Evolutionary conservation across 2,113 vertebrate species (phyloP).

Genomic region (Fulica atra): DNA sequence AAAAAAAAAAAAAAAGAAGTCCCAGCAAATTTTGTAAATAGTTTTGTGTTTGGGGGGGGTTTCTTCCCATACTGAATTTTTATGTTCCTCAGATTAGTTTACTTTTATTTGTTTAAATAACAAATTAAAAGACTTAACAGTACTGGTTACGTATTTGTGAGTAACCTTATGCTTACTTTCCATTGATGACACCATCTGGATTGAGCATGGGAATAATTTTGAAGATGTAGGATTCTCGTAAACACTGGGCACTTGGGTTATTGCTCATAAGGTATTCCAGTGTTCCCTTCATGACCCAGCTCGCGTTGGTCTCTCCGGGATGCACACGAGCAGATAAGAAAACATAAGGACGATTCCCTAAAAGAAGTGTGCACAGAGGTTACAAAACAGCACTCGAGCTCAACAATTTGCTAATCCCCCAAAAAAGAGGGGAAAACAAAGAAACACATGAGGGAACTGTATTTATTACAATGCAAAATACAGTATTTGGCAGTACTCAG

Average conservation of each 20-base stretch:
- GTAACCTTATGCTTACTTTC: constrained; percentile 86
- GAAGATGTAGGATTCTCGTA: constrained; percentile 95
- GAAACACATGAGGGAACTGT: neutral
- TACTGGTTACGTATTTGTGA: neutral
- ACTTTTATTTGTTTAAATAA: neutral
- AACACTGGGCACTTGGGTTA: constrained; percentile 85
- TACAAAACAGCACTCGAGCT: neutral
- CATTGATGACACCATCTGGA: constrained; percentile 97
- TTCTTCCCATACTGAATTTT: neutral
- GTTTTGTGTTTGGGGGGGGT: neutral
- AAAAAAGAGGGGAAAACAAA: too few species aligned
- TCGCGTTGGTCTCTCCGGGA: constrained; percentile 97
- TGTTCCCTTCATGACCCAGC: constrained; percentile 99
- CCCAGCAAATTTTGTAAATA: neutral
- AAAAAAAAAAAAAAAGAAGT: neutral
- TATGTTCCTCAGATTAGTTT: neutral
- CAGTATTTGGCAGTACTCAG: neutral
- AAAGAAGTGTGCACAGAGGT: constrained; percentile 22
- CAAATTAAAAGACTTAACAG: neutral
- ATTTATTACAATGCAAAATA: neutral
- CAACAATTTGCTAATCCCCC: neutral
- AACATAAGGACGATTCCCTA: constrained; percentile 94
- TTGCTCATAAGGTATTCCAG: constrained; percentile 95
- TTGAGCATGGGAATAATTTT: constrained; percentile 99
- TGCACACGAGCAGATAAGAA: constrained; percentile 96